phyloP scores from a whole-genome alignment of 2,797 vertebrate species.

The Dipus sagitta region DNA sequence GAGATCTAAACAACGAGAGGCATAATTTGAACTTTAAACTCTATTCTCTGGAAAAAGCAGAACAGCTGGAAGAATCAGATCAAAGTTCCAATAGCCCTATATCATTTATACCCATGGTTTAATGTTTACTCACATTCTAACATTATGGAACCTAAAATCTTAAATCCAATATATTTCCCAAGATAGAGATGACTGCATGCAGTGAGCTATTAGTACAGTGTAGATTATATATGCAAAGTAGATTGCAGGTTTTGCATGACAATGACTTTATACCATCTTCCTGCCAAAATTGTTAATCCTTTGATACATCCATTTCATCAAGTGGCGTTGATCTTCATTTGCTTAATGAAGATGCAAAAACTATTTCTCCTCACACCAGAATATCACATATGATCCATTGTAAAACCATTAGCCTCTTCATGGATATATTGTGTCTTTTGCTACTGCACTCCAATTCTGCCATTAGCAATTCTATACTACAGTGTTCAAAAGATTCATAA shows the following conservation, averaged over 20 bases:
- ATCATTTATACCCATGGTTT: neutral
- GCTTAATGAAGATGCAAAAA: neutral
- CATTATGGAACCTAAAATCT: neutral
- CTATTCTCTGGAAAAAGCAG: neutral
- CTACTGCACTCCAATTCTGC: neutral
- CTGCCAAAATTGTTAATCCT: neutral
- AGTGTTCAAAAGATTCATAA: neutral
- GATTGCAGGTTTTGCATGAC: neutral
- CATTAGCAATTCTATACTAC: neutral
- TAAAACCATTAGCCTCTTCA: neutral
- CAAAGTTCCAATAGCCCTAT: neutral
- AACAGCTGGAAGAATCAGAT: neutral
- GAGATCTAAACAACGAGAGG: neutral
- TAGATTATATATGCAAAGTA: neutral
- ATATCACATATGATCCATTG: neutral
- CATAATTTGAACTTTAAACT: neutral
- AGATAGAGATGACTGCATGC: neutral
- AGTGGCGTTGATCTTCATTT: neutral
- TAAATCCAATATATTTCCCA: neutral
- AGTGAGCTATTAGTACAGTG: neutral
- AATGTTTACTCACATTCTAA: neutral
- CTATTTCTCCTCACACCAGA: neutral
- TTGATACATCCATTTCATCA: neutral
- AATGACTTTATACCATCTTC: neutral
- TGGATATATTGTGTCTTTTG: neutral